Evolutionary conservation across 2,113 vertebrate genomes (phyloP).

Genomic region (Phrynosoma platyrhinos): DNA sequence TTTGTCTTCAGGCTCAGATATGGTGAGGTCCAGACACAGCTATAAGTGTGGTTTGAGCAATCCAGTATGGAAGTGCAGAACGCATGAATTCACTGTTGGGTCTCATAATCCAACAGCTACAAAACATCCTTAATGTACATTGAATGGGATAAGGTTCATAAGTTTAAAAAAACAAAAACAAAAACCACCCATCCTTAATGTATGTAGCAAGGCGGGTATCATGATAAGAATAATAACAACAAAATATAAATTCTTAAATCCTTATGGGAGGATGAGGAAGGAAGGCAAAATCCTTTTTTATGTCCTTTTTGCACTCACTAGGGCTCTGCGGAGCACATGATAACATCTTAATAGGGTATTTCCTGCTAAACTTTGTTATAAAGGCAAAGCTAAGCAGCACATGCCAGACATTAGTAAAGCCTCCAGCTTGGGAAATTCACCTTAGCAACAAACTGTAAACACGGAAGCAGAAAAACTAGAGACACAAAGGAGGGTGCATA

Average conservation of each 20-base stretch:
- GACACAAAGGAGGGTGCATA: constrained; percentile 27
- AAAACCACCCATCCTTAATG: background rate
- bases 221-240: constrained; percentile 25
- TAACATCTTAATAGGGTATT: constrained; percentile 69
- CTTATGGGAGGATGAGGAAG: constrained; percentile 47
- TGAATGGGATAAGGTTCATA: too few relatives aligned
- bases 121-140: constrained; percentile 32
- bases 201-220: constrained; percentile 23
- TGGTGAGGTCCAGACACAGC: background rate
- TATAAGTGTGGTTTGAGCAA: background rate
- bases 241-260: constrained; percentile 31
- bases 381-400: constrained; percentile 58
- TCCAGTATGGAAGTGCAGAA: background rate
- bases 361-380: constrained; percentile 59
- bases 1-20: background rate
- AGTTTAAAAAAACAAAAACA: too few relatives aligned
- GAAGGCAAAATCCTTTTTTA: constrained; percentile 57
- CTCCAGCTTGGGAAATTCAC: constrained; percentile 52
- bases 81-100: constrained; percentile 50
- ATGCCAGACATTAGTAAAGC: constrained; percentile 59
- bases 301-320: constrained; percentile 47
- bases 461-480: background rate
- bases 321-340: constrained; percentile 53
- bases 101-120: constrained; percentile 45
- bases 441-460: constrained; percentile 61